Base-by-base conservation (phyloP, 2,888 invertebrate species). In the Brachynemurus nebulosus region DNA sequence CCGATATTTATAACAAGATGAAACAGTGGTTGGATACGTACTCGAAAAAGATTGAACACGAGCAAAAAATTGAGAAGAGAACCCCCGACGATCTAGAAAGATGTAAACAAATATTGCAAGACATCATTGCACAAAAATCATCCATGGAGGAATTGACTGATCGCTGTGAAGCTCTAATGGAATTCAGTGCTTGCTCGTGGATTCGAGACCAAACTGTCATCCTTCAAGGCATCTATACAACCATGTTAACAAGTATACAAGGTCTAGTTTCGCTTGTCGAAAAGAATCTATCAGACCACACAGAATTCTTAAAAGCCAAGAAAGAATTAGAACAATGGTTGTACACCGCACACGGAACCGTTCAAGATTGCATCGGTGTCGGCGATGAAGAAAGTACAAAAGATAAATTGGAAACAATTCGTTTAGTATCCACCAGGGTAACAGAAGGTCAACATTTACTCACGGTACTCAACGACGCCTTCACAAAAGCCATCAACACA, bases 211-310 rank as follows among this genome's bases (percentile, higher is more conserved):
- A 86, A 61, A 86, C 88, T 3, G 83, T 89, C 1, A 82, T 83
- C 55, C 65, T 86, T 0, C 90, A 91, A 65, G 80, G 84, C 2
- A 76, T 78, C 45, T 91, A 90, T 57, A 84, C 86, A 0, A 78
- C 80, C 50, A 62, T 90, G 11, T 61, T 90, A 20, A 84, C 86
- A 1, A 77, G 77, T 49, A 80, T 82, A 20, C 90, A 91, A 69
- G 80, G 76, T 58, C 67, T 89, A 33, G 82, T 90, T 16, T 81
- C 86, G 2, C 84, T 83, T 58, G 81, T 91, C 9, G 90, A 93
- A 59, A 89, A 90, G 67, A 89, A 86, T 61, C 67, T 93, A 0
- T 84, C 86, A 0, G 91, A 92, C 60, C 90, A 91, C 57, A 88
- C 86, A 0, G 90, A 92, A 59, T 91, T 92, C 62, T 71, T 88